A percentile compares a stretch with the other conserved stretches of the same genome.
These are phyloP conservation scores for Caretta caretta DNA, from an alignment of 2,113 vertebrate genomes.

Conservation along the genomic window DNA sequence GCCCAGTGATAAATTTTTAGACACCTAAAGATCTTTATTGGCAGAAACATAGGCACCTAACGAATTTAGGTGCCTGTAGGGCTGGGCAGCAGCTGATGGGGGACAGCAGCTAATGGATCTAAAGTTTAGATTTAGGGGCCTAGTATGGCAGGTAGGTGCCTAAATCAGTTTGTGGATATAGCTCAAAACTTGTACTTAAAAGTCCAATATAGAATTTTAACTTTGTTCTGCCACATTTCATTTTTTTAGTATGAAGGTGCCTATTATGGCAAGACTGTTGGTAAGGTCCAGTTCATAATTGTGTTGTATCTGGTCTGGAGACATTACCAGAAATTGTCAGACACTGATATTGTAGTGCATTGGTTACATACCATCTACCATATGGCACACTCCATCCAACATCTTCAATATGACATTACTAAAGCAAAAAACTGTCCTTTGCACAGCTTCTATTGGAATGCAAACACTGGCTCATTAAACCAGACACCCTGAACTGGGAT, in stretches of 20 bases:
- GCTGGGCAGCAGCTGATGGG: too few species aligned
- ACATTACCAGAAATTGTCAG: neutral
- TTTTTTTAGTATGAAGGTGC: neutral
- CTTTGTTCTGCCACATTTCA: neutral
- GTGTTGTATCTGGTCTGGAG: neutral
- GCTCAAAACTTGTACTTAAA: neutral
- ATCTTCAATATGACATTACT: neutral
- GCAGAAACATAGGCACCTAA: too few species aligned
- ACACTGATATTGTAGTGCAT: neutral
- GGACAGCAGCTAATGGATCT: too few species aligned
- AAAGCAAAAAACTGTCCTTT: neutral
- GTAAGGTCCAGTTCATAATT: neutral
- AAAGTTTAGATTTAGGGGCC: too few species aligned
- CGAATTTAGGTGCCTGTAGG: too few species aligned
- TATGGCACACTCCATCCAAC: neutral
- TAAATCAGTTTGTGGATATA: too few species aligned
- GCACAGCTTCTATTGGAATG: neutral
- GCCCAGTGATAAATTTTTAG: too few species aligned
- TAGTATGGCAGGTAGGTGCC: too few species aligned
- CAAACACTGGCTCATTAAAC: neutral
- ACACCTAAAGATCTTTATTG: too few species aligned
- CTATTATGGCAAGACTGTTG: neutral
- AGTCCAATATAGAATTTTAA: neutral
- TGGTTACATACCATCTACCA: neutral
- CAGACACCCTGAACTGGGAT: accelerated